Percentiles rank a stretch among this genome's conserved stretches.
These are phyloP conservation scores for Megaleporinus macrocephalus DNA, from an alignment of 2,113 vertebrate genomes.

Conservation along the genomic window DNA sequence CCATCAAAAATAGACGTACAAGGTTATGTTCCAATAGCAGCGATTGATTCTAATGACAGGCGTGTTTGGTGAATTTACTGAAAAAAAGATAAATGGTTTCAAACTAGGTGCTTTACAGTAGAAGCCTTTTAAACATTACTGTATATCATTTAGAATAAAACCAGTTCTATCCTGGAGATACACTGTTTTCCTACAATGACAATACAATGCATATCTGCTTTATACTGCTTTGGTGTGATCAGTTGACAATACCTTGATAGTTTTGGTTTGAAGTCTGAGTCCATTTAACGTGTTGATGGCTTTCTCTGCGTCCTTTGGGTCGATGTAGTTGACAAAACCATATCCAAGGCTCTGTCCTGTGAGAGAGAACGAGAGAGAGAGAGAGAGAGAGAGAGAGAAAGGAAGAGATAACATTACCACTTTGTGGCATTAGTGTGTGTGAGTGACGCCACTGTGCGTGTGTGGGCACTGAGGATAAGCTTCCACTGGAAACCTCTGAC, in stretches of 20 bases:
- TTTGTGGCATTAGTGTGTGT: constrained; percentile 32
- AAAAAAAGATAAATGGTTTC: too few species aligned
- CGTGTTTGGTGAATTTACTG: too few species aligned
- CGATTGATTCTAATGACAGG: too few species aligned
- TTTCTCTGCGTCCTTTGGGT: constrained; percentile 99
- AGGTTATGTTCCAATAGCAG: too few species aligned
- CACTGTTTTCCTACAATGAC: too few species aligned
- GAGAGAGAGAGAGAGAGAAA: background rate
- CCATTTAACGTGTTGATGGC: constrained; percentile 99
- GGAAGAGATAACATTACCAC: constrained; percentile 25
- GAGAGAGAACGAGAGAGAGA: constrained; percentile 37
- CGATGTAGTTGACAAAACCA: constrained; percentile 99
- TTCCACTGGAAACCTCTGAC: constrained; percentile 40
- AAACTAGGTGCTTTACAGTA: too few species aligned
- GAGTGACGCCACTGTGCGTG: constrained; percentile 23
- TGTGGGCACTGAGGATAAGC: constrained; percentile 43
- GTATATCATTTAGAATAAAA: too few species aligned
- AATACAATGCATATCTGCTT: too few species aligned
- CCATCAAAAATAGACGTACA: too few species aligned
- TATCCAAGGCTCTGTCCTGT: constrained; percentile 99
- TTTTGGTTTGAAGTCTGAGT: constrained; percentile 99
- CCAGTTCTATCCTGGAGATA: too few species aligned
- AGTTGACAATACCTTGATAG: constrained; percentile 91
- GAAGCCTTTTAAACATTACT: too few species aligned
- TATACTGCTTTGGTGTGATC: too few species aligned